A percentile compares a stretch with the other conserved stretches of the same genome.
These are phyloP conservation scores for Oreohelix idahoensis DNA, from an alignment of 1,140 invertebrate species.

Conservation along the genomic window DNA sequence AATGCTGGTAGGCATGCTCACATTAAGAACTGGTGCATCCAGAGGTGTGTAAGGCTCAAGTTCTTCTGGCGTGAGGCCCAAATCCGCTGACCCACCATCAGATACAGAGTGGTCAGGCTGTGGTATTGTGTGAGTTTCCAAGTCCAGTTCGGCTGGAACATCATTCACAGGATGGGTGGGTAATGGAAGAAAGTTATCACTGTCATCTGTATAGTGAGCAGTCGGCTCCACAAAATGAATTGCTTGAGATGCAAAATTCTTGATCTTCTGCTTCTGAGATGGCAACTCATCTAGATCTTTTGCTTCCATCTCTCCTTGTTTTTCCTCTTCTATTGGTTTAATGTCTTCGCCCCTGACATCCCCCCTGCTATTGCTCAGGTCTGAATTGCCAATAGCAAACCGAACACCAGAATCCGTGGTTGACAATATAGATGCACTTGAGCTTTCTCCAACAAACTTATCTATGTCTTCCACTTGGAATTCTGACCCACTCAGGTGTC, in stretches of 20 bases:
- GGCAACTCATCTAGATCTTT: constrained; percentile 35
- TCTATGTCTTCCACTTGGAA: constrained; percentile 67
- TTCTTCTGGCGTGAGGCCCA: neutral
- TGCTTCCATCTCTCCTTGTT: neutral
- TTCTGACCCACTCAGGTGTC: constrained; percentile 32
- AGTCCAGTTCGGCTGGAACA: constrained; percentile 51
- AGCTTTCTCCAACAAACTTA: constrained; percentile 32
- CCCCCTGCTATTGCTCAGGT: neutral
- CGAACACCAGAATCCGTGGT: neutral
- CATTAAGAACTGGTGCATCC: neutral
- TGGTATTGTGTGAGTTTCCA: constrained; percentile 39
- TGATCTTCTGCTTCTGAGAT: constrained; percentile 36
- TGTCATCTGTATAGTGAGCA: constrained; percentile 6
- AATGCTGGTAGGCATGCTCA: constrained; percentile 5
- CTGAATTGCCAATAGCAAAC: constrained; percentile 12
- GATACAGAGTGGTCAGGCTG: constrained; percentile 7
- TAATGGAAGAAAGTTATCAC: constrained; percentile 1
- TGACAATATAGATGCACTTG: neutral
- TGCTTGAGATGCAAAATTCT: constrained; percentile 43
- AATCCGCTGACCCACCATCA: neutral
- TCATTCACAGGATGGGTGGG: constrained; percentile 42
- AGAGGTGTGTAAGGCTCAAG: neutral
- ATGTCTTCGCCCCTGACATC: no score
- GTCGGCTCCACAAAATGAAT: constrained; percentile 42
- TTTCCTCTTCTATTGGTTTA: constrained; percentile 52